Evolutionary conservation across 2,888 invertebrate genomes (phyloP), one percentile per base, ranked within the genome.

Genomic region (Caenorhabditis sp.): DNA sequence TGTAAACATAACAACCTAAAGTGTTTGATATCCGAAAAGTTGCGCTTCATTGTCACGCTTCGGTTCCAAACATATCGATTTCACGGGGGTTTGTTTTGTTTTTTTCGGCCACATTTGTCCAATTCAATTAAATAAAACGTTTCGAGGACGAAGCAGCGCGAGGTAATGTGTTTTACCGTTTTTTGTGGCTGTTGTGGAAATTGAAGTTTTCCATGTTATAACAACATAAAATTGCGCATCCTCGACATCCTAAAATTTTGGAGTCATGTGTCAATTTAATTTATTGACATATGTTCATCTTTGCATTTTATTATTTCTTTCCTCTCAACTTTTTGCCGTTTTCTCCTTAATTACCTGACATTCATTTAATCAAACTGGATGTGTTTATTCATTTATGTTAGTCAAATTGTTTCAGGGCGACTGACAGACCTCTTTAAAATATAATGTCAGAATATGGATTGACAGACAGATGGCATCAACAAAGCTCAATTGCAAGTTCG

Each of bases 401-500:
- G 2, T 51, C 23, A 21, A 21, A 21, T 51, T 51, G 4, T 51
- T 51, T 51, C 51, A 5, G 8, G 21, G 19, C 21, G 19, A 3
- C 21, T 19, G 10, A 14, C 49, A n/a, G n/a, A 21, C 51, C 23
- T 51, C 23, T 21, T 51, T n/a, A 51, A 51, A 23, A 23, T n/a
- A n/a, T 8, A 8, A 43, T 43, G 43, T 43, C 43, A 43, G 43
- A 49, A 49, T 49, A 49, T 49, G 17, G 49, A 8, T 49, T 14
- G 49, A 14, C 49, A 19, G 49, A 49, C 4, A 14, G 19, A 8
- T 14, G 49, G 17, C 49, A 19, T n/a, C 49, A 49, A 49, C 49
- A 31, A 31, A 43, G 6, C 8, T 51, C 51, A 23, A 51, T 51
- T 6, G 51, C 21, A 43, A 66, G 61, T 19, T 67, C 71, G 3